phyloP scores from a whole-genome alignment of 2,797 vertebrate genomes.

The Lacerta viridis region DNA sequence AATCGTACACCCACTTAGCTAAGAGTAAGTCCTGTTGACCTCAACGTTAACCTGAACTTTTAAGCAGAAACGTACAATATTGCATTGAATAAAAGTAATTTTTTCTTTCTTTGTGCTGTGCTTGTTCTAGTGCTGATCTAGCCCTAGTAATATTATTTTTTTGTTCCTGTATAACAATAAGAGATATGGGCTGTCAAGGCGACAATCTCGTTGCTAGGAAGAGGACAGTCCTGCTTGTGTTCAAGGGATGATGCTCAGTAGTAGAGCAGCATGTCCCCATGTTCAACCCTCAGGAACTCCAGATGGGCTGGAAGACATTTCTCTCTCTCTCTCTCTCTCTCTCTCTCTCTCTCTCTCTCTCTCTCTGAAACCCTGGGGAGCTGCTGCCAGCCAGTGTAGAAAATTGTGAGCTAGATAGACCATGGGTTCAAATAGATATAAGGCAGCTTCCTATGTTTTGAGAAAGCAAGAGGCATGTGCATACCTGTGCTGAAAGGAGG shows the following conservation, averaged over 20 bases:
- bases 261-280: no score
- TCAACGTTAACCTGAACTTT: background rate
- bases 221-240: background rate
- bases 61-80: background rate
- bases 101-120: background rate
- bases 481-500: background rate
- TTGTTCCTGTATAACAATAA: background rate
- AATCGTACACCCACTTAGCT: background rate
- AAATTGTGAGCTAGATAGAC: no score
- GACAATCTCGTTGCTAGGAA: background rate
- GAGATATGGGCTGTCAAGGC: background rate
- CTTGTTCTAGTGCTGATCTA: background rate
- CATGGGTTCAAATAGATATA: no score
- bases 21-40: background rate
- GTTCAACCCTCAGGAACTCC: no score
- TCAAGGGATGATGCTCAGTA: background rate
- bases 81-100: background rate
- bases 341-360: no score
- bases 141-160: background rate
- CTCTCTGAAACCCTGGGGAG: no score
- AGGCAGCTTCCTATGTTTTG: background rate
- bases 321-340: no score
- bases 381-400: no score
- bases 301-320: no score
- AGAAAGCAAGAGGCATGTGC: background rate